Evolutionary conservation across 1,140 invertebrate species (phyloP).

Genomic region (Neodiprion fabricii): DNA sequence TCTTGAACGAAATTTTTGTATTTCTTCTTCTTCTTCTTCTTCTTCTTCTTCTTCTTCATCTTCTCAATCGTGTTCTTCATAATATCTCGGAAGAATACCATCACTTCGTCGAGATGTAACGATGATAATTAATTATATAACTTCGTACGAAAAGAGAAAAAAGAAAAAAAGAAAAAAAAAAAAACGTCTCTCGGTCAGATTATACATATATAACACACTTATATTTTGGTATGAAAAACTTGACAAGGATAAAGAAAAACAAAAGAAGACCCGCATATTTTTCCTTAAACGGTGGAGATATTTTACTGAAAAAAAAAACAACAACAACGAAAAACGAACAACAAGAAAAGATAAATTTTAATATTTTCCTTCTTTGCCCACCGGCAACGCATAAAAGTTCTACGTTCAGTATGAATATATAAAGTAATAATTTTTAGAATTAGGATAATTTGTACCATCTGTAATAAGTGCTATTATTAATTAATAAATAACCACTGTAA

Average conservation of each 20-base stretch:
- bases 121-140: slow-evolving; percentile 21
- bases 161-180: too few relatives aligned
- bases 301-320: neutral
- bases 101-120: slow-evolving; percentile 13
- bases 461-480: slow-evolving; percentile 51
- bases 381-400: neutral
- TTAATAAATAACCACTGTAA: slow-evolving; percentile 43
- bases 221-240: neutral
- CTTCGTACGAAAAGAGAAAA: too few relatives aligned
- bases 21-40: slow-evolving; percentile 24
- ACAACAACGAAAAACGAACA: neutral
- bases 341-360: slow-evolving; percentile 29
- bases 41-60: neutral
- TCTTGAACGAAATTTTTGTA: slow-evolving; percentile 26
- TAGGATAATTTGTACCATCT: slow-evolving; percentile 60
- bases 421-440: slow-evolving; percentile 18
- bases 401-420: slow-evolving; percentile 1
- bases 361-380: slow-evolving; percentile 28
- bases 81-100: neutral
- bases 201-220: slow-evolving; percentile 19
- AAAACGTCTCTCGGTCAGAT: too few relatives aligned
- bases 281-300: neutral
- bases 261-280: neutral
- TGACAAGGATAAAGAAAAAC: neutral
- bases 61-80: slow-evolving; percentile 3